These are phyloP conservation scores for Crypturellus tataupa DNA, from an alignment of 2,797 vertebrate species.

Conservation along the genomic window DNA sequence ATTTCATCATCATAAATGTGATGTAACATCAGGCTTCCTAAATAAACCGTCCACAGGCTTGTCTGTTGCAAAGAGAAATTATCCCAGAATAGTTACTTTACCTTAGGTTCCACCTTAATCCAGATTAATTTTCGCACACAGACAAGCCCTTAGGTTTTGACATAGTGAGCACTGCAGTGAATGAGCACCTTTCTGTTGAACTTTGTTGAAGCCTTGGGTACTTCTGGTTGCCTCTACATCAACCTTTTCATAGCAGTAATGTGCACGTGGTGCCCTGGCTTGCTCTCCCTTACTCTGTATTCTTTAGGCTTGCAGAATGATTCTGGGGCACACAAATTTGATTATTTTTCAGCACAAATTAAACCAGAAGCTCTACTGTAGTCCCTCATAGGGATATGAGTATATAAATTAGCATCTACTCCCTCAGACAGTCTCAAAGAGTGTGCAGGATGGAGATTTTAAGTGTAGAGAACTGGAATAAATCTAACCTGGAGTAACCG, in stretches of 20 bases:
- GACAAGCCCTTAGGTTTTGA: constrained; percentile 46
- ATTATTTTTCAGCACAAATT: not conserved
- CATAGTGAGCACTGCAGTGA: not conserved
- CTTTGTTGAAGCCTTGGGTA: not conserved
- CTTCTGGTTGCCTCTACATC: constrained; percentile 15
- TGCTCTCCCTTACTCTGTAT: not conserved
- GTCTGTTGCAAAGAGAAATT: constrained; percentile 2
- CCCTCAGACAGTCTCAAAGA: not conserved
- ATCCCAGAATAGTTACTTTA: constrained; percentile 35
- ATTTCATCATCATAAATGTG: constrained; percentile 47
- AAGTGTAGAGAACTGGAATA: not conserved
- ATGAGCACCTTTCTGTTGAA: constrained; percentile 17
- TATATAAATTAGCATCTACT: not conserved
- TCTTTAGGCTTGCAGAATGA: not conserved
- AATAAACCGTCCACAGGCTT: not conserved
- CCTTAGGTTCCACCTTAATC: constrained; percentile 20
- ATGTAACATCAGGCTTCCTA: not conserved
- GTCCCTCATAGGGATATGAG: not conserved
- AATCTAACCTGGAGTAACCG: not conserved
- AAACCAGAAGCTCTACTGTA: not conserved
- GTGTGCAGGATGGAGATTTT: not conserved
- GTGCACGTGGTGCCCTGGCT: not conserved
- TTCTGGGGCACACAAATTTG: not conserved
- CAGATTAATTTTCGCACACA: constrained; percentile 57
- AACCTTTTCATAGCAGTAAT: not conserved